Percentiles rank a stretch among this genome's conserved stretches.
Evolutionary conservation across 2,113 vertebrate genomes (phyloP).

Genomic region (Corynorhinus townsendii): DNA sequence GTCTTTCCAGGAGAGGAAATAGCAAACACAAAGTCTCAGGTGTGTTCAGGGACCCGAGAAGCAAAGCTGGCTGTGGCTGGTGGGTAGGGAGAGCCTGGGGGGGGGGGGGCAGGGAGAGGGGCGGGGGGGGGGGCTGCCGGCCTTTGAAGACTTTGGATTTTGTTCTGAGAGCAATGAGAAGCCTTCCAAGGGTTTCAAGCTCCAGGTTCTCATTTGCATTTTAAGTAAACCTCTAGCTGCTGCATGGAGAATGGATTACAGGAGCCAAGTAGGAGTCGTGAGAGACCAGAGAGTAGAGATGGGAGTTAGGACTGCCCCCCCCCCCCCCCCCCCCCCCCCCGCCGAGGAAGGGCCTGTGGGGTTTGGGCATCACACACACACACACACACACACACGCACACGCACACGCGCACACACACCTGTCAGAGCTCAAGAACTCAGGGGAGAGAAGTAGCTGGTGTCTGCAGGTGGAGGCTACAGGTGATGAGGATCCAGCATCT

Average conservation of each 20-base stretch:
- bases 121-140: too few species aligned
- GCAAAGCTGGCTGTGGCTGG: background rate
- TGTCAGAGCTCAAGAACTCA: background rate
- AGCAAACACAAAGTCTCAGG: background rate
- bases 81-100: background rate
- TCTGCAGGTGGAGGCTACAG: background rate
- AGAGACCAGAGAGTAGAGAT: background rate
- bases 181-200: background rate
- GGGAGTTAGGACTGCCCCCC: background rate
- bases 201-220: constrained; percentile 55
- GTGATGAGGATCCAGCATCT: background rate
- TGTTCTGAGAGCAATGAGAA: background rate
- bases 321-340: too few species aligned
- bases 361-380: too few species aligned
- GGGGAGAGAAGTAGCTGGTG: background rate
- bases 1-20: background rate
- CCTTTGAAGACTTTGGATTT: background rate
- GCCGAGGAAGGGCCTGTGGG: background rate
- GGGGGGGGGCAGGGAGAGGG: background rate
- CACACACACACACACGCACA: too few species aligned
- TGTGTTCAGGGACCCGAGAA: background rate
- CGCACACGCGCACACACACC: rapidly evolving
- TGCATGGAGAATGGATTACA: constrained; percentile 30
- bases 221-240: constrained; percentile 48
- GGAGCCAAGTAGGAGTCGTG: background rate